Evolutionary conservation across 2,797 vertebrate genomes (phyloP).

Genomic region (Epinephelus awoara): DNA sequence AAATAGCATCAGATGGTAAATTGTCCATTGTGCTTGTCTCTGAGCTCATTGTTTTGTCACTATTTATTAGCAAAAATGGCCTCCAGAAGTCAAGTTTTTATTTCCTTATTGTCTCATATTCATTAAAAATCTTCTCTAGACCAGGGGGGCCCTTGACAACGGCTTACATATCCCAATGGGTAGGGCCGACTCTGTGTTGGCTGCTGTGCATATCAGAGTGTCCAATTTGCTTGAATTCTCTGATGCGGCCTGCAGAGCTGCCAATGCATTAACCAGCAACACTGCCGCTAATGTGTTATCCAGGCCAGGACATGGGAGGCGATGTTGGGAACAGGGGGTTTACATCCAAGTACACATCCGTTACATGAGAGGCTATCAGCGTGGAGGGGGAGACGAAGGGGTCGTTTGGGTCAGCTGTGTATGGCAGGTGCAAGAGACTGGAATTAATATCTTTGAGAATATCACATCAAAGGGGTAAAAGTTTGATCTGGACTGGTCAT

Average conservation of each 20-base stretch:
- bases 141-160: too few relatives aligned
- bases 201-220: background rate
- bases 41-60: too few relatives aligned
- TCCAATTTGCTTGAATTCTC: constrained; percentile 8
- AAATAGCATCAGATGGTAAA: too few relatives aligned
- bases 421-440: background rate
- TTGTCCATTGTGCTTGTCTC: too few relatives aligned
- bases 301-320: constrained; percentile 36
- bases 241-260: constrained; percentile 17
- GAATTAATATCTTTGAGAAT: too few relatives aligned
- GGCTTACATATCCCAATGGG: too few relatives aligned
- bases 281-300: constrained; percentile 50
- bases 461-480: too few relatives aligned
- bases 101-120: too few relatives aligned
- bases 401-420: background rate
- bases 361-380: constrained; percentile 15
- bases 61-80: too few relatives aligned
- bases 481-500: background rate
- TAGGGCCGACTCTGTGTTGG: too few relatives aligned
- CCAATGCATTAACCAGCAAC: constrained; percentile 18
- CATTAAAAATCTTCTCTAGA: too few relatives aligned
- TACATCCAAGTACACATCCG: constrained; percentile 30
- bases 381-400: background rate
- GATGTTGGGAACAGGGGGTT: constrained; percentile 33
- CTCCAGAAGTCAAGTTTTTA: too few relatives aligned